Evolutionary conservation across 2,113 vertebrate species (phyloP), one percentile per base, ranked within the genome.

Genomic region (Galbula dea): DNA sequence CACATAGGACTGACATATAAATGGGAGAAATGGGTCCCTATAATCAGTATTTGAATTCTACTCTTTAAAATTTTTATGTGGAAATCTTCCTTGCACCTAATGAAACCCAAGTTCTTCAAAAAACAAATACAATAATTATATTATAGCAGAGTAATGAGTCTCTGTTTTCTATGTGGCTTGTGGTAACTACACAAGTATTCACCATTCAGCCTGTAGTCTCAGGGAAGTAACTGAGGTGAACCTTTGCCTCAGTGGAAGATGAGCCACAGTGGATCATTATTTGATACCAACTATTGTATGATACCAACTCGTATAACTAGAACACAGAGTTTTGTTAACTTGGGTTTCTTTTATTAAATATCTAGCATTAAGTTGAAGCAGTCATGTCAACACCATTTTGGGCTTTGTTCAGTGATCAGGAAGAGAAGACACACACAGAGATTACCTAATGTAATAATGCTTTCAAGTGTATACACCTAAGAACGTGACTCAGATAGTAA

Each of bases 261-360:
- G 2, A 49, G 73, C 32, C 1, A 2, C 3, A 0, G 8, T 37
- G 15, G 22, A 55, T 45, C 1, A 0, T 59, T 84, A 59, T 59
- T 78, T 63, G 4, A 49, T 34, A 41, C 7, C 59, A 27, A 30
- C 26, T 2, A 1, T 34, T 54, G n/a, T 4, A 46, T 21, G 12
- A 65, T 55, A 72, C 2, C 7, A 48, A 17, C 10, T 34, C 11
- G 8, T 54, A 11, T 16, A n/a, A n/a, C 52, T 85, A 8, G 19
- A 67, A 20, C 29, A 27, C 1, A 27, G 26, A 66, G 9, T 24
- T 72, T 46, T 58, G 9, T 13, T 76, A 5, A 4, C 34, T 76
- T 66, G 23, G 41, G 11, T 43, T 43, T 43, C 0, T 75, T 62
- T 52, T 83, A 32, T 12, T 2, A 34, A 52, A 7, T 61, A n/a